These are phyloP conservation scores for Escarpia spicata DNA, from an alignment of 2,888 invertebrate genomes.

Conservation along the genomic window DNA sequence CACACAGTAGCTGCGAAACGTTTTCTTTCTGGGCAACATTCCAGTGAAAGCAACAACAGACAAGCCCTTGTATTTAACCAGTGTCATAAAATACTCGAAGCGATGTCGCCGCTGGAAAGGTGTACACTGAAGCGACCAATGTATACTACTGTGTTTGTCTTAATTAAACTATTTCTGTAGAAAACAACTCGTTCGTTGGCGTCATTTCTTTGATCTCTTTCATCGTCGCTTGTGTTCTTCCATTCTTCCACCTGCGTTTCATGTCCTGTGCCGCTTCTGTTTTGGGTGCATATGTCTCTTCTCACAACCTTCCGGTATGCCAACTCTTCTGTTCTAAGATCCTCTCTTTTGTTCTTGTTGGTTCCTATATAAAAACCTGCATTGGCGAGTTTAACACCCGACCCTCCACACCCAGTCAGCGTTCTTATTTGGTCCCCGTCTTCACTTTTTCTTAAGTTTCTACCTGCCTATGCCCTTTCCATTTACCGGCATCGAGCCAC, in stretches of 20 bases:
- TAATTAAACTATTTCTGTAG: neutral
- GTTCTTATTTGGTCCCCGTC: neutral
- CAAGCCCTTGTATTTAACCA: neutral
- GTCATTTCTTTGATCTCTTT: neutral
- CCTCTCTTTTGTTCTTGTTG: constrained; percentile 5
- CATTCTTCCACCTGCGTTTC: neutral
- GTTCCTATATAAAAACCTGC: neutral
- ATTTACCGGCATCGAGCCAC: neutral
- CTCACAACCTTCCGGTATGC: neutral
- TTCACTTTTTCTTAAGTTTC: neutral
- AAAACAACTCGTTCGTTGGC: neutral
- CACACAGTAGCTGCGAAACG: neutral
- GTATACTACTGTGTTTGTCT: constrained; percentile 7
- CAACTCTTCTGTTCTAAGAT: neutral
- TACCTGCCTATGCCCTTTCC: neutral
- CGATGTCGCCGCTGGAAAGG: neutral
- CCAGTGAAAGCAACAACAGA: neutral
- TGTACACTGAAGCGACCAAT: neutral
- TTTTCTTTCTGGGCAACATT: neutral
- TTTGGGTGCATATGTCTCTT: neutral
- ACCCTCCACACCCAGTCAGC: neutral
- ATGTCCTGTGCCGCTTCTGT: neutral
- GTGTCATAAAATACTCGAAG: neutral
- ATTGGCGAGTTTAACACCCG: neutral
- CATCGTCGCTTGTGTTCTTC: neutral